Evolutionary conservation across 2,888 invertebrate species (phyloP).

Genomic region (Helobdella robusta): DNA sequence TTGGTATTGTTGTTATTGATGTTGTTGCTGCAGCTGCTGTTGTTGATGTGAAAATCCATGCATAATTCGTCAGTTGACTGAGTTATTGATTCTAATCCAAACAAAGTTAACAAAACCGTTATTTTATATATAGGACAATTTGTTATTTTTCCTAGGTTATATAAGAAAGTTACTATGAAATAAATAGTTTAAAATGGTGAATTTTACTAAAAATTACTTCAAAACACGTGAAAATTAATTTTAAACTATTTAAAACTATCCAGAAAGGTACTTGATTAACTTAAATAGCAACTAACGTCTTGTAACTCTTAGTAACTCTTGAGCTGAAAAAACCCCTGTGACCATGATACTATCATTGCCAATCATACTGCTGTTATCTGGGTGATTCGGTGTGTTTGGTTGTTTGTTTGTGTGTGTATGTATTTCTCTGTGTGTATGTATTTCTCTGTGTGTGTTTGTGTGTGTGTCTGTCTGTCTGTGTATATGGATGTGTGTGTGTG

Average conservation of each 20-base stretch:
- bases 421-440: neutral
- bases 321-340: constrained; percentile 97
- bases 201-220: neutral
- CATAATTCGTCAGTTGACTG: constrained; percentile 2
- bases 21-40: neutral
- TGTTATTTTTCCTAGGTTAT: too few relatives aligned
- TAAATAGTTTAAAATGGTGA: too few relatives aligned
- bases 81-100: constrained; percentile 10
- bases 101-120: neutral
- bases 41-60: neutral
- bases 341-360: constrained; percentile 99
- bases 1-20: neutral
- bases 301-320: constrained; percentile 96
- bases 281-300: constrained; percentile 62
- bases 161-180: too few relatives aligned
- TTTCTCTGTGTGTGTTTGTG: neutral
- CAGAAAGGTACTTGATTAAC: neutral
- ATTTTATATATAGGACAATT: too few relatives aligned
- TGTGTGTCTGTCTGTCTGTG: too few relatives aligned
- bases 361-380: constrained; percentile 65
- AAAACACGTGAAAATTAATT: neutral
- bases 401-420: neutral
- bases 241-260: neutral
- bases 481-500: too few relatives aligned
- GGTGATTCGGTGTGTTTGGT: neutral